These are phyloP conservation scores for Nymphalis polychloros DNA, from an alignment of 2,888 invertebrate genomes.

Conservation along the genomic window DNA sequence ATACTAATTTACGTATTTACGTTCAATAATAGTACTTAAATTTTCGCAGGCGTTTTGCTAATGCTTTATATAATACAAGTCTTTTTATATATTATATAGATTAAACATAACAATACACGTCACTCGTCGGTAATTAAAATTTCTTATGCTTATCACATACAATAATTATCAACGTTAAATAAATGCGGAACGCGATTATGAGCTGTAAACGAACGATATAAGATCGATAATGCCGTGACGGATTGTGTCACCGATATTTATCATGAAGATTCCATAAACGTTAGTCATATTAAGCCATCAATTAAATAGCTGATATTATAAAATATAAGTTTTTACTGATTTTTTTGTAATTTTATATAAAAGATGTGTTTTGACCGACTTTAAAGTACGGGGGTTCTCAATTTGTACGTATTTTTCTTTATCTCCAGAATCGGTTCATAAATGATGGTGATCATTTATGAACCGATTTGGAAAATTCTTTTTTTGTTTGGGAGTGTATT, in stretches of 20 bases:
- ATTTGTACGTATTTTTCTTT: no score
- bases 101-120: background rate
- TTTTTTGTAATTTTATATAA: background rate
- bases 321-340: background rate
- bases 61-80: no score
- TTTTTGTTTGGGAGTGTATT: no score
- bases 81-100: background rate
- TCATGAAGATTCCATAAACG: slow-evolving; percentile 5
- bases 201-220: background rate
- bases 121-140: slow-evolving; percentile 23
- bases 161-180: background rate
- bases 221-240: no score
- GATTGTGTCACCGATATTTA: background rate
- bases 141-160: slow-evolving; percentile 16
- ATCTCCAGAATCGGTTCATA: no score
- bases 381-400: no score
- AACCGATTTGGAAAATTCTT: no score
- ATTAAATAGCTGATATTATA: background rate
- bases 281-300: slow-evolving; percentile 1
- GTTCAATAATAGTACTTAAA: no score
- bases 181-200: background rate
- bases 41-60: no score
- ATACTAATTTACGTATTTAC: no score
- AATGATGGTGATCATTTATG: no score
- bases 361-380: no score